A percentile compares a stretch with the other conserved stretches of the same genome.
Conservation (phyloP, 1,140 invertebrate genomes). For the Anastatus disparis region DNA sequence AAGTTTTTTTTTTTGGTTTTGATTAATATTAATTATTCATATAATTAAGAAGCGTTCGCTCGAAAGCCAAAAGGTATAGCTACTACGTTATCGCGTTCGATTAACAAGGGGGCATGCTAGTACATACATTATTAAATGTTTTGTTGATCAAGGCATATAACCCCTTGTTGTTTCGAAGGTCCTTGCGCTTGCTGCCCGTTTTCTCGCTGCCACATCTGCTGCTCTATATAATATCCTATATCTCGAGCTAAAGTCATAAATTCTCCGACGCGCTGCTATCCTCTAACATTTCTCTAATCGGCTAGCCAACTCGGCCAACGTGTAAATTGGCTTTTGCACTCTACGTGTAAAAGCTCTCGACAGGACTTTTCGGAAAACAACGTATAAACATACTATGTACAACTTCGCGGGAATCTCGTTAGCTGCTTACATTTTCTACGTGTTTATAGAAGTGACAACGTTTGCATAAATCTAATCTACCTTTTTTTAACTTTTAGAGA, state of each 20-base stretch:
- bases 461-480: no score
- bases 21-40: slow-evolving; percentile 56
- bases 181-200: no score
- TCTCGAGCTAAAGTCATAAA: neutral
- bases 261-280: no score
- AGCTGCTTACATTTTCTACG: no score
- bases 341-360: neutral
- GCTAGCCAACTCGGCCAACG: neutral
- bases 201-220: neutral
- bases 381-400: neutral
- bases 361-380: no score
- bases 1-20: neutral
- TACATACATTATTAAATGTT: no score
- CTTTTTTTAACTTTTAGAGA: no score
- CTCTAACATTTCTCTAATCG: no score
- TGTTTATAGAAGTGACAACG: neutral
- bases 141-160: no score
- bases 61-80: slow-evolving; percentile 34
- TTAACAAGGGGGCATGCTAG: no score
- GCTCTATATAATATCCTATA: neutral
- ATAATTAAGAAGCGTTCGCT: slow-evolving; percentile 52
- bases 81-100: neutral
- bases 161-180: no score
- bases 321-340: neutral
- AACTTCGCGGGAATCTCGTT: neutral